Conservation (phyloP, 2,113 vertebrate genomes). For the Oreochromis niloticus region DNA sequence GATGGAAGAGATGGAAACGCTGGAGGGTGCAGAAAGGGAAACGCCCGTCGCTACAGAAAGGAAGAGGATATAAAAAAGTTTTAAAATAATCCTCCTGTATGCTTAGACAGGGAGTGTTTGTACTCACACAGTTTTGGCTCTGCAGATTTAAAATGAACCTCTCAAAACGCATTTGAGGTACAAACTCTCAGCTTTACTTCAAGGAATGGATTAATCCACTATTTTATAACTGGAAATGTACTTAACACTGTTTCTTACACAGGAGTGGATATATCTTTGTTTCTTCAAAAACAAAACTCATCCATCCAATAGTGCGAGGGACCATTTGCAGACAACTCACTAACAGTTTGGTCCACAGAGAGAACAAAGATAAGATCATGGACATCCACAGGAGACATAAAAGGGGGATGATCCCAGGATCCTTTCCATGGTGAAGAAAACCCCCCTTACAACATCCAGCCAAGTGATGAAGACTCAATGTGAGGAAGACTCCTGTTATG, state of each 20-base stretch:
- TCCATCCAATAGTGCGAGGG: background rate
- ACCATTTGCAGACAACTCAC: background rate
- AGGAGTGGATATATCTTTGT: background rate
- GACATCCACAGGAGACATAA: background rate
- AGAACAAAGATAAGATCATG: background rate
- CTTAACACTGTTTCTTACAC: background rate
- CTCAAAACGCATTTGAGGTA: background rate
- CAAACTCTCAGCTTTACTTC: background rate
- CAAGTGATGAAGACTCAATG: background rate
- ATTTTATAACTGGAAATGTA: background rate
- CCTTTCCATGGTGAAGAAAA: background rate
- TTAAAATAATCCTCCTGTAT: background rate
- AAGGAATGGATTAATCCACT: background rate
- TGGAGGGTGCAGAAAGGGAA: conserved; percentile 42
- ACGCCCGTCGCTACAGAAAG: conserved; percentile 1
- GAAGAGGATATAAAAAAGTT: background rate
- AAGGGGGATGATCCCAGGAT: background rate
- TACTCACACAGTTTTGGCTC: background rate
- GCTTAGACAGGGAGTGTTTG: background rate
- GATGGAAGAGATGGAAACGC: conserved; percentile 55
- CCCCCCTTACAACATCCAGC: background rate
- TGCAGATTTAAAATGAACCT: background rate
- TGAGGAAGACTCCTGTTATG: background rate
- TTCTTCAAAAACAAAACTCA: background rate
- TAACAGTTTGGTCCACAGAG: background rate